Base-by-base conservation (phyloP, 2,797 vertebrate genomes). In the Luscinia megarhynchos region DNA sequence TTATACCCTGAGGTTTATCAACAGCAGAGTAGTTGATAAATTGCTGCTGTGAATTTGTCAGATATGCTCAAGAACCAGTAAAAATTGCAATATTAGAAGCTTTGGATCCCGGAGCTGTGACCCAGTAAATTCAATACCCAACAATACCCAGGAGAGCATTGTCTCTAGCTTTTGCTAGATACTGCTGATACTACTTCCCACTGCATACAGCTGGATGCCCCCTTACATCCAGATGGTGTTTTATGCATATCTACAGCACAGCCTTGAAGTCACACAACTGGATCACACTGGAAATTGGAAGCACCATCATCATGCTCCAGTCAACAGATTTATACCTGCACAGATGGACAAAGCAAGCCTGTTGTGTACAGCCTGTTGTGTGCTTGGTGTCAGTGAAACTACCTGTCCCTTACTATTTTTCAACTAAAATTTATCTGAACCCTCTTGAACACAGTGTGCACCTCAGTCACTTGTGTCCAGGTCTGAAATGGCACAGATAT, bases 381-480 rank as follows among this genome's bases (percentile, higher is more conserved):
- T 43, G 16, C 7, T 4, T 50, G 29, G 1, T 19, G 22, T 11
- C 29, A 34, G 18, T 40, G 59, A 81, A 75, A 14, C 13, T 61
- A 10, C 40, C 24, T 34, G 5, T 10, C 27, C 5, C 1, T 55
- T 57, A 18, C 22, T 45, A 5, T 1, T 2, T 48, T 34, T 41
- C 1, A 4, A 23, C 63, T 58, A 54, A 72, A 78, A 79, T n/a
- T 40, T 17, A 58, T 13, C 58, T n/a, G 57, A 45, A 50, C 22
- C 5, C 23, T 68, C 36, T 7, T 27, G 29, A 62, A 18, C 1
- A 0, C 10, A 30, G 24, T 5, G 2, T 0, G 1, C 34, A 18
- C 27, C 40, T 89, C 29, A 11, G 29, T 8, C 24, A 8, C 17
- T 17, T 29, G 61, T 72, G 68, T 17, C 19, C 16, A n/a, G 21